A percentile compares a stretch with the other conserved stretches of the same genome.
phyloP scores from a whole-genome alignment of 2,113 vertebrate species.

The Plestiodon gilberti region DNA sequence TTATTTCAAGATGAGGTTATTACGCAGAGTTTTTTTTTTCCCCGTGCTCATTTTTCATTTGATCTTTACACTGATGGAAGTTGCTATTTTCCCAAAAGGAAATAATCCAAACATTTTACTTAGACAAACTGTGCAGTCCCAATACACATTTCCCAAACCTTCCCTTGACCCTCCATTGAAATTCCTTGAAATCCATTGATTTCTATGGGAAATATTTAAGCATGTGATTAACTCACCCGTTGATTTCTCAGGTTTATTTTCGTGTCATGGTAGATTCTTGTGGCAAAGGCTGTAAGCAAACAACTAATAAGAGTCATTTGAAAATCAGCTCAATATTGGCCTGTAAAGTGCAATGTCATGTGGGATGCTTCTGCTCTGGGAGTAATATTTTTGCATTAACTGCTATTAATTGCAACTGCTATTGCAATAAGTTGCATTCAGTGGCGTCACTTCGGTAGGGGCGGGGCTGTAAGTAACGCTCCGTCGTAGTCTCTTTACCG shows the following conservation, averaged over 20 bases:
- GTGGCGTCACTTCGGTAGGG: too few relatives aligned
- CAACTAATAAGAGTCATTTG: neutral
- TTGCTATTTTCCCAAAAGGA: conserved; percentile 35
- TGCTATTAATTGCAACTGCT: too few relatives aligned
- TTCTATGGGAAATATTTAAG: neutral
- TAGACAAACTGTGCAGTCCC: neutral
- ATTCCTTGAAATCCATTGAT: too few relatives aligned
- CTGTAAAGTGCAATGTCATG: neutral
- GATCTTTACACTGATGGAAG: conserved; percentile 32
- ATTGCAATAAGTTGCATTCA: too few relatives aligned
- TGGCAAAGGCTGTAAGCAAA: neutral
- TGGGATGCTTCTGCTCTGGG: neutral
- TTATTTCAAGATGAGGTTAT: conserved; percentile 38
- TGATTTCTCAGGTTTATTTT: neutral
- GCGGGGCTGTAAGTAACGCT: too few relatives aligned
- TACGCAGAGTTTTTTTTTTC: conserved; percentile 8
- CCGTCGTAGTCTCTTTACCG: too few relatives aligned
- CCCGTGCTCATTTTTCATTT: conserved; percentile 16
- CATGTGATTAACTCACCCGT: too few relatives aligned
- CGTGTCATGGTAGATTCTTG: neutral
- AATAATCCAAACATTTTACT: conserved; percentile 19
- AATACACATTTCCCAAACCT: conserved; percentile 38
- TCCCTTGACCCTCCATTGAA: neutral
- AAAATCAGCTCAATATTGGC: neutral
- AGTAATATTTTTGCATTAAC: too few relatives aligned